These are phyloP conservation scores for Epinotia nisella DNA, from an alignment of 2,888 invertebrate genomes.

Conservation along the genomic window DNA sequence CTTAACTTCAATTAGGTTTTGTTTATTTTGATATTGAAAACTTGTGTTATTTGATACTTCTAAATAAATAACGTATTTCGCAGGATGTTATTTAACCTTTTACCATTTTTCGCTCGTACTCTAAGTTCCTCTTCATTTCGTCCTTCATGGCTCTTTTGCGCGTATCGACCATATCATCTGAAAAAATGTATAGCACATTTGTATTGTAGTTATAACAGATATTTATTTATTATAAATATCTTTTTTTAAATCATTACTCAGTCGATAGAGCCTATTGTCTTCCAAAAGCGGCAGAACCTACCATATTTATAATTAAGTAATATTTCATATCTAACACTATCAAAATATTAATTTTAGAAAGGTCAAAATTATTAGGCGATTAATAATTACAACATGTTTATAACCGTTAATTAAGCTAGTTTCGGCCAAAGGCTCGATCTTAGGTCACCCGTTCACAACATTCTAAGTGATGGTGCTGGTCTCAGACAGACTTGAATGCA, in stretches of 20 bases:
- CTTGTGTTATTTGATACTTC: too few species aligned
- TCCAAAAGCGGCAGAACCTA: neutral
- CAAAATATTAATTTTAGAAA: constrained; percentile 9
- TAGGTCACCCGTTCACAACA: constrained; percentile 14
- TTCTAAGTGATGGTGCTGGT: neutral
- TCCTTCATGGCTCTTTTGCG: constrained; percentile 79
- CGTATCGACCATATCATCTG: constrained; percentile 86
- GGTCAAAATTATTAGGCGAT: constrained; percentile 18
- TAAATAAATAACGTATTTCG: too few species aligned
- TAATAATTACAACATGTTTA: constrained; percentile 23
- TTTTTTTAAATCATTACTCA: neutral
- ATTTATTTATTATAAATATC: neutral
- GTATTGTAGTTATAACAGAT: neutral
- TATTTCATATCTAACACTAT: neutral
- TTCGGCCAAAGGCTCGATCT: constrained; percentile 20
- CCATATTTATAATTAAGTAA: neutral
- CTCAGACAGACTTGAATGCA: constrained; percentile 11
- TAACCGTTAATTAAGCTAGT: constrained; percentile 33
- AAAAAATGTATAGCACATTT: constrained; percentile 51
- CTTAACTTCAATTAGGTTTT: too few species aligned
- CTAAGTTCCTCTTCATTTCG: constrained; percentile 75
- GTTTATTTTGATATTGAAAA: too few species aligned
- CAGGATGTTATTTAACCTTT: constrained; percentile 49
- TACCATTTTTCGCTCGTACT: constrained; percentile 85
- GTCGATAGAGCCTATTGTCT: neutral